Evolutionary conservation across 2,797 vertebrate species (phyloP).

Genomic region (Typhlichthys eigenmanni): DNA sequence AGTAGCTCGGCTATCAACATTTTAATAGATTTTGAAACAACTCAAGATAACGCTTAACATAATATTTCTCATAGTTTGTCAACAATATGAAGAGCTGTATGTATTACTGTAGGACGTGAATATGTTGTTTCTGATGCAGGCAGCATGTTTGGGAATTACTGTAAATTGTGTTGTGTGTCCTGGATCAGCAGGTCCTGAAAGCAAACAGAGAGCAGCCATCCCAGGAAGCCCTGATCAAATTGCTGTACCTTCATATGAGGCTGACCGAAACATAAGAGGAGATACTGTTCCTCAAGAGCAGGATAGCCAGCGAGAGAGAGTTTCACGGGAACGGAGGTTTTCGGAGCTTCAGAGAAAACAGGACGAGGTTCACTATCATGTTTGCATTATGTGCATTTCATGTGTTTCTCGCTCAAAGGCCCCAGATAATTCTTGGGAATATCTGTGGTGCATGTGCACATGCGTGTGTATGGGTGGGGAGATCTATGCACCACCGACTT

Average conservation of each 20-base stretch:
- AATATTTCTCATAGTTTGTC: not conserved
- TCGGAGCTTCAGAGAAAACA: slow-evolving; percentile 73
- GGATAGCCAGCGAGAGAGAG: slow-evolving; percentile 72
- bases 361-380: slow-evolving; percentile 73
- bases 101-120: not conserved
- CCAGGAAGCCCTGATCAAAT: slow-evolving; percentile 56
- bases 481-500: no score
- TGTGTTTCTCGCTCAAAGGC: not conserved
- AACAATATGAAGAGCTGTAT: no score
- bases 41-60: no score
- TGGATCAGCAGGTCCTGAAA: slow-evolving; percentile 42
- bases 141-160: not conserved
- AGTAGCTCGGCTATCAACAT: slow-evolving; percentile 9
- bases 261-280: slow-evolving; percentile 78
- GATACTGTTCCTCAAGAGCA: slow-evolving; percentile 76
- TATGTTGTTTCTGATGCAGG: not conserved
- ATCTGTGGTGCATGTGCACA: no score
- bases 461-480: no score
- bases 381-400: slow-evolving; percentile 42
- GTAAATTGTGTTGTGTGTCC: not conserved
- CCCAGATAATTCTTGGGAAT: no score
- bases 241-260: slow-evolving; percentile 59
- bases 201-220: slow-evolving; percentile 38
- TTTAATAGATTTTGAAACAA: no score
- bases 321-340: slow-evolving; percentile 76